Evolutionary conservation across 2,888 invertebrate genomes (phyloP).

Genomic region (Blastobasis lacticolella): DNA sequence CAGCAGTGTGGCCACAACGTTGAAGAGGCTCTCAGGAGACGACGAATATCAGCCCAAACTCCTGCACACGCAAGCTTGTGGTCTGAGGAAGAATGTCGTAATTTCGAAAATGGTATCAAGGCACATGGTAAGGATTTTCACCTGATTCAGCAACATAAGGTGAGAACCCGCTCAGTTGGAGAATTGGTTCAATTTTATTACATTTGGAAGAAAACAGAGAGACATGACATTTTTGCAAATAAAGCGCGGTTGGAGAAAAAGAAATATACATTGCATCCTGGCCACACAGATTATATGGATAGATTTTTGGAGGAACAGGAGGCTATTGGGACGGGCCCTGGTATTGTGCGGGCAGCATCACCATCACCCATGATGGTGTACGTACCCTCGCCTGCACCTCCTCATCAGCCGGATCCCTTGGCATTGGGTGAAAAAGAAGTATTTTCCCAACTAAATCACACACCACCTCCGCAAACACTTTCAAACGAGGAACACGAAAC

Average conservation of each 20-base stretch:
- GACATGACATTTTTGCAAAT: slow-evolving; percentile 94
- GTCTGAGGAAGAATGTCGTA: slow-evolving; percentile 97
- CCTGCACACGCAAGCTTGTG: slow-evolving; percentile 87
- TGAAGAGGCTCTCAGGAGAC: slow-evolving; percentile 92
- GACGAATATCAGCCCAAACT: slow-evolving; percentile 81
- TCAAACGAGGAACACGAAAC: slow-evolving; percentile 63
- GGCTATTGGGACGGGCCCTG: slow-evolving; percentile 73
- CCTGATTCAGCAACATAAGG: slow-evolving; percentile 94
- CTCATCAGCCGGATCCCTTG: slow-evolving; percentile 56
- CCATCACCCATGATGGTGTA: slow-evolving; percentile 78
- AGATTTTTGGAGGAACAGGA: slow-evolving; percentile 92
- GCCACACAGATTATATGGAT: slow-evolving; percentile 95
- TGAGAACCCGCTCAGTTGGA: slow-evolving; percentile 94
- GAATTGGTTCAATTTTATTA: slow-evolving; percentile 98
- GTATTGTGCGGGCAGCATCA: slow-evolving; percentile 68
- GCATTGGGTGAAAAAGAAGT: slow-evolving; percentile 67
- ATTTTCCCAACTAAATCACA: slow-evolving; percentile 61
- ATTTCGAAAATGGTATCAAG: slow-evolving; percentile 96
- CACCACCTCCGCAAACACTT: slow-evolving; percentile 46
- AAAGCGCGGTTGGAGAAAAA: slow-evolving; percentile 93
- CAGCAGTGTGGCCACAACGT: slow-evolving; percentile 95
- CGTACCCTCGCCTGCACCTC: slow-evolving; percentile 50
- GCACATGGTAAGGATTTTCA: slow-evolving; percentile 97
- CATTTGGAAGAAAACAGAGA: slow-evolving; percentile 98
- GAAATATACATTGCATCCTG: slow-evolving; percentile 93